phyloP scores from a whole-genome alignment of 2,113 vertebrate genomes.

The Syrmaticus mikado region DNA sequence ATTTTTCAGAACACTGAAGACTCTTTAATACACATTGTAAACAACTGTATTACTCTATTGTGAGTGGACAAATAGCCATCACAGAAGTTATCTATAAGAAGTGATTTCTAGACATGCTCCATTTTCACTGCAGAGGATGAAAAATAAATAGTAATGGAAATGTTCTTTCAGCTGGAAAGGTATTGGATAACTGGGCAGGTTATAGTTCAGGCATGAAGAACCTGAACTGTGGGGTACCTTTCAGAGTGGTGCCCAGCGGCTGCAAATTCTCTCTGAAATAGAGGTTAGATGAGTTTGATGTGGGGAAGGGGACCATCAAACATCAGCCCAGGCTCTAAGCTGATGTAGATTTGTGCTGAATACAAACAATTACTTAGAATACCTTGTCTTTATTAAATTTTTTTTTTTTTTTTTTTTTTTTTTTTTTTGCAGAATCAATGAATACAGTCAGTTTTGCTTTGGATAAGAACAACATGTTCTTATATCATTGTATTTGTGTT shows the following conservation, averaged over 20 bases:
- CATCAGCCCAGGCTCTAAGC: rapidly evolving
- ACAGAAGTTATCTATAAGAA: neutral
- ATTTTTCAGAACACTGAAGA: neutral
- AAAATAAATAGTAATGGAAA: neutral
- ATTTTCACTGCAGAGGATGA: neutral
- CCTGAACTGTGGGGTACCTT: neutral
- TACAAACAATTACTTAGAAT: neutral
- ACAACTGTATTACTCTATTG: neutral
- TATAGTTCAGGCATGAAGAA: neutral
- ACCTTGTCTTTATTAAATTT: neutral
- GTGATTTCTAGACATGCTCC: neutral
- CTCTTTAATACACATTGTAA: neutral
- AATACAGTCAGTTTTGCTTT: neutral
- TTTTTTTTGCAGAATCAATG: neutral
- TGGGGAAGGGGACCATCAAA: neutral
- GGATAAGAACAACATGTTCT: neutral
- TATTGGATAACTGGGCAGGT: neutral
- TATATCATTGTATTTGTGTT: neutral
- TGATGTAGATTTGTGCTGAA: neutral
- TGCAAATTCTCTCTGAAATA: neutral
- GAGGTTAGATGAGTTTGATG: neutral
- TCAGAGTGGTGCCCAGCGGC: neutral
- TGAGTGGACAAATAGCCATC: neutral
- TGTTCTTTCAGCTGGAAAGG: neutral
- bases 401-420: no score